Conservation (phyloP, 2,888 invertebrate species). For the Willowsia nigromaculata region DNA sequence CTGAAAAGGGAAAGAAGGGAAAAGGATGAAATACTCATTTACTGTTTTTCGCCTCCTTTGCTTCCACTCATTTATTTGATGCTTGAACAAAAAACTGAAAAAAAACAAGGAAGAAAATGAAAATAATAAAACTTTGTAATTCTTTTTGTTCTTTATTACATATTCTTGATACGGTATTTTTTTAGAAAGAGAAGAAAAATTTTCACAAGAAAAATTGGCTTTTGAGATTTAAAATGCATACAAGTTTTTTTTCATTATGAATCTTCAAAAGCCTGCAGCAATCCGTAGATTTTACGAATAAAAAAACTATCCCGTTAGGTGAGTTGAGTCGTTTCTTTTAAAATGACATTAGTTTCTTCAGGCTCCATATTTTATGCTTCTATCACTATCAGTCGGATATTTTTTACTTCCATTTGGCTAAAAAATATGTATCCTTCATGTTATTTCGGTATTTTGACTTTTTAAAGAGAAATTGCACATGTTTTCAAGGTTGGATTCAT, state of each 20-base stretch:
- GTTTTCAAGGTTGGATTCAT: too few relatives aligned
- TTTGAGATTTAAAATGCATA: constrained; percentile 39
- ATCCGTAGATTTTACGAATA: neutral
- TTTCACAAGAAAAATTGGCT: constrained; percentile 39
- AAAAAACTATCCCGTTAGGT: neutral
- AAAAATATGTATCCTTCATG: too few relatives aligned
- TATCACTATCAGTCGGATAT: too few relatives aligned
- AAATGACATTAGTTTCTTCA: neutral
- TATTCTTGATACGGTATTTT: constrained; percentile 35
- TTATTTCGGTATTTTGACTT: too few relatives aligned
- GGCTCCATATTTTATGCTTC: too few relatives aligned
- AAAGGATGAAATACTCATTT: constrained; percentile 34
- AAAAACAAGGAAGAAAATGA: neutral
- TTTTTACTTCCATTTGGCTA: too few relatives aligned
- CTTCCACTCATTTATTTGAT: neutral
- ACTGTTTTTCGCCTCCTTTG: neutral
- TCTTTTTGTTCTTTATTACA: constrained; percentile 18
- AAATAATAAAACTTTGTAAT: constrained; percentile 40
- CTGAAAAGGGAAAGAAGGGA: neutral
- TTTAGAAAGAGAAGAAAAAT: neutral
- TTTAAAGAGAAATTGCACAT: too few relatives aligned
- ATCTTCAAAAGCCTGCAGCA: neutral
- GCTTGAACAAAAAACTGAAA: constrained; percentile 14
- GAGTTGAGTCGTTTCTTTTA: constrained; percentile 13
- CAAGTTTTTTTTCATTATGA: neutral